Evolutionary conservation across 2,797 vertebrate species (phyloP).

Genomic region (Tamandua tetradactyla): DNA sequence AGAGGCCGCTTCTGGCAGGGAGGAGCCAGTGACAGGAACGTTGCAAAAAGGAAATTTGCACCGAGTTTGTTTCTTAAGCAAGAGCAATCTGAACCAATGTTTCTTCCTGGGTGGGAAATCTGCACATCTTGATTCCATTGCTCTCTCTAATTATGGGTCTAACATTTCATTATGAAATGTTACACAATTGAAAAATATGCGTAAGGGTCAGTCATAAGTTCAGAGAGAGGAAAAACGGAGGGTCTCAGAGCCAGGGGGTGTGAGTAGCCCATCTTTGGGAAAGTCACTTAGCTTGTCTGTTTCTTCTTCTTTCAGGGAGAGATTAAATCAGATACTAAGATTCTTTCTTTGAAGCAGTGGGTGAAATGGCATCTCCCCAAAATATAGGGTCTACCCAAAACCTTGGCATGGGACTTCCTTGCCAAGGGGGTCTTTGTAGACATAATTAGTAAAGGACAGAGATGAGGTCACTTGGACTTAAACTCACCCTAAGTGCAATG

Average conservation of each 20-base stretch:
- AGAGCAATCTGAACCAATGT: too few species aligned
- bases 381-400: too few species aligned
- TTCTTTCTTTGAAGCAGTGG: not conserved
- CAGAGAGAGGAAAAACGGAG: too few species aligned
- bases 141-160: not conserved
- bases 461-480: too few species aligned
- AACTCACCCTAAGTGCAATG: too few species aligned
- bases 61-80: too few species aligned
- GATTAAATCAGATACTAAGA: rapidly evolving
- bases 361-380: too few species aligned
- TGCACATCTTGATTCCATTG: not conserved
- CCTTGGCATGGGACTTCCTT: too few species aligned
- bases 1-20: not conserved
- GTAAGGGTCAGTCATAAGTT: rapidly evolving
- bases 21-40: too few species aligned
- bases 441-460: too few species aligned
- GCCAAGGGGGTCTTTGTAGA: too few species aligned
- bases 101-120: not conserved
- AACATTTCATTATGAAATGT: too few species aligned
- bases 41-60: not conserved
- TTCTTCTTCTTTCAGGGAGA: not conserved
- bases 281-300: not conserved
- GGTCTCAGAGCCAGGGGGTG: rapidly evolving
- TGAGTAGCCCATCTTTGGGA: rapidly evolving
- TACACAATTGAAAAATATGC: not conserved